phyloP scores from a whole-genome alignment of 2,113 vertebrate genomes.

The Carettochelys insculpta region DNA sequence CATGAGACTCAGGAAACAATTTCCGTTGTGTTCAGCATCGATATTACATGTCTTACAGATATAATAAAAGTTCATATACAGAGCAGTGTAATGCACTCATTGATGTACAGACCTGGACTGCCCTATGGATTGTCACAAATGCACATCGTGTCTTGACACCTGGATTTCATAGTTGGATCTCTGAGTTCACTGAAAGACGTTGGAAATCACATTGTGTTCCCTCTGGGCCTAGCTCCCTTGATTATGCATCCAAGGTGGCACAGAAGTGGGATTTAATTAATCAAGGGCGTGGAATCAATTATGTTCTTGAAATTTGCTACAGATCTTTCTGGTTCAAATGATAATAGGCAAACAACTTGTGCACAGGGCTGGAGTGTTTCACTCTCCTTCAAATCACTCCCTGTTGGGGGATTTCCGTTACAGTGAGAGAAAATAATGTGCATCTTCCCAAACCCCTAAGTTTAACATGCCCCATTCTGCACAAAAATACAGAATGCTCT shows the following conservation, averaged over 20 bases:
- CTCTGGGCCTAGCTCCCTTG: background rate
- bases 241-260: background rate
- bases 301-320: background rate
- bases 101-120: rapidly evolving
- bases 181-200: background rate
- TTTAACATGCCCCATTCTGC: background rate
- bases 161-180: background rate
- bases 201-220: background rate
- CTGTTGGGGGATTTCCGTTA: rapidly evolving
- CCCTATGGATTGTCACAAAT: background rate
- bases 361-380: background rate
- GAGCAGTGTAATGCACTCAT: rapidly evolving
- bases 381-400: background rate
- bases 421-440: background rate
- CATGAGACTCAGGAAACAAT: background rate
- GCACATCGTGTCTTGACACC: rapidly evolving
- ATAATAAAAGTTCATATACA: rapidly evolving
- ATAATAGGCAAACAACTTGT: background rate
- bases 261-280: background rate
- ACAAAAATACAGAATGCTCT: background rate
- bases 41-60: rapidly evolving
- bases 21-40: rapidly evolving
- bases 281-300: background rate
- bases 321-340: background rate
- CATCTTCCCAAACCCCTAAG: background rate